Percentiles rank a stretch among this genome's conserved stretches.
phyloP scores from a whole-genome alignment of 2,113 vertebrate species.

The Ahaetulla prasina region DNA sequence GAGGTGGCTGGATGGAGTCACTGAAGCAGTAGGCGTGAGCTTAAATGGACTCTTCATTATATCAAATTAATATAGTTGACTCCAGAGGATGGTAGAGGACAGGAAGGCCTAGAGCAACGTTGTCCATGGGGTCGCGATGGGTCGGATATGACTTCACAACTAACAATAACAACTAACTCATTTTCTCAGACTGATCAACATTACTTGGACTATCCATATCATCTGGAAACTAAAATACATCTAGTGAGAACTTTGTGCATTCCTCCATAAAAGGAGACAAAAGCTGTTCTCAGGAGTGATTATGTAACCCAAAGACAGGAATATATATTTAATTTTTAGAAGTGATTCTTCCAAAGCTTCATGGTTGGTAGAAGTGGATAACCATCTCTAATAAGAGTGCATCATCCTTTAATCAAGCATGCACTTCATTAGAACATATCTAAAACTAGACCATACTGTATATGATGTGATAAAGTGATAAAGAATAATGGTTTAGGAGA shows the following conservation, averaged over 20 bases:
- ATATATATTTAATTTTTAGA: not conserved
- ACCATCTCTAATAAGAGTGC: not conserved
- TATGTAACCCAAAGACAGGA: not conserved
- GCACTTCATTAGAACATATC: not conserved
- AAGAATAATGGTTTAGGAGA: not conserved
- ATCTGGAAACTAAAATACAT: not conserved
- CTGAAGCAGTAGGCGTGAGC: too few species aligned
- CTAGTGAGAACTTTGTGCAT: not conserved
- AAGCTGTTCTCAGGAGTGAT: too few species aligned
- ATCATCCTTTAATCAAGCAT: not conserved
- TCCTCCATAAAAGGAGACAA: not conserved
- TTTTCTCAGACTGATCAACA: not conserved
- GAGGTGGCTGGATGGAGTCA: too few species aligned
- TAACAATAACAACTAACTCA: too few species aligned
- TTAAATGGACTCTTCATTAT: too few species aligned
- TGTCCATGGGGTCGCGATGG: too few species aligned
- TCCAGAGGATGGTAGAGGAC: too few species aligned
- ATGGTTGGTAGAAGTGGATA: not conserved
- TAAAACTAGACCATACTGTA: not conserved
- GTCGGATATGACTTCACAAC: too few species aligned
- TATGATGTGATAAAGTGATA: not conserved
- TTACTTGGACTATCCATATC: not conserved
- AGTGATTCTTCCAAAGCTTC: not conserved
- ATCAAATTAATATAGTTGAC: too few species aligned
- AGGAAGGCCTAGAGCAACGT: too few species aligned